A percentile compares a stretch with the other conserved stretches of the same genome.
Conservation (phyloP, 2,888 invertebrate genomes). For the Heteromurus nitidus region DNA sequence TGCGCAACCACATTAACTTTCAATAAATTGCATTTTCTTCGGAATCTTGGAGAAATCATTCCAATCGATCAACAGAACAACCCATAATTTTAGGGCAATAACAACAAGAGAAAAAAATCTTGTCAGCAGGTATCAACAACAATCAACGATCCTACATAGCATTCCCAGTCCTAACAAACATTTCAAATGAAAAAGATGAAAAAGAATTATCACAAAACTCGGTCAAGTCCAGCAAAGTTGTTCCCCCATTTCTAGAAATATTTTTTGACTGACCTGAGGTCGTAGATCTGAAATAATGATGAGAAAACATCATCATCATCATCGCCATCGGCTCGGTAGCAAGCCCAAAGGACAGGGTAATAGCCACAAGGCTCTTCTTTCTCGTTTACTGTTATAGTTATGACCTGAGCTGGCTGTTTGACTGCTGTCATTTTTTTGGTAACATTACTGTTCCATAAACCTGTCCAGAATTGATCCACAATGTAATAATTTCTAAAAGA, state of each 20-base stretch:
- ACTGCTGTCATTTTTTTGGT: slow-evolving; percentile 8
- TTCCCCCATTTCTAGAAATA: slow-evolving; percentile 44
- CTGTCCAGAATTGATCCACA: slow-evolving; percentile 23
- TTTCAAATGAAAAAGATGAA: slow-evolving; percentile 10
- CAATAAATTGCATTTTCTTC: too few relatives aligned
- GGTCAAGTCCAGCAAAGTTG: slow-evolving; percentile 33
- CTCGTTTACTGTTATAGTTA: slow-evolving; percentile 39
- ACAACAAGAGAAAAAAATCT: slow-evolving; percentile 28
- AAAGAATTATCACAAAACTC: too few relatives aligned
- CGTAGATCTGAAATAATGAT: slow-evolving; percentile 27
- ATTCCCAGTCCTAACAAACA: neutral
- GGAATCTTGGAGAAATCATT: neutral
- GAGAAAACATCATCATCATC: slow-evolving; percentile 9
- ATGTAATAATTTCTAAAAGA: slow-evolving; percentile 8
- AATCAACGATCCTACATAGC: too few relatives aligned
- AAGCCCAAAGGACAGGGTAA: slow-evolving; percentile 43
- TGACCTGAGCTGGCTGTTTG: slow-evolving; percentile 41
- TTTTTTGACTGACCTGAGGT: slow-evolving; percentile 47
- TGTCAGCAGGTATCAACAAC: neutral
- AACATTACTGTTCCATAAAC: slow-evolving; percentile 18
- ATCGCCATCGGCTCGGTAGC: neutral
- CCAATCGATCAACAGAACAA: slow-evolving; percentile 21
- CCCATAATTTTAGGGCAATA: slow-evolving; percentile 38
- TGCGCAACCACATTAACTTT: slow-evolving; percentile 17
- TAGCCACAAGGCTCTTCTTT: slow-evolving; percentile 34